Base-by-base conservation (phyloP, 2,888 invertebrate genomes). In the Scaptomyza polygonia region DNA sequence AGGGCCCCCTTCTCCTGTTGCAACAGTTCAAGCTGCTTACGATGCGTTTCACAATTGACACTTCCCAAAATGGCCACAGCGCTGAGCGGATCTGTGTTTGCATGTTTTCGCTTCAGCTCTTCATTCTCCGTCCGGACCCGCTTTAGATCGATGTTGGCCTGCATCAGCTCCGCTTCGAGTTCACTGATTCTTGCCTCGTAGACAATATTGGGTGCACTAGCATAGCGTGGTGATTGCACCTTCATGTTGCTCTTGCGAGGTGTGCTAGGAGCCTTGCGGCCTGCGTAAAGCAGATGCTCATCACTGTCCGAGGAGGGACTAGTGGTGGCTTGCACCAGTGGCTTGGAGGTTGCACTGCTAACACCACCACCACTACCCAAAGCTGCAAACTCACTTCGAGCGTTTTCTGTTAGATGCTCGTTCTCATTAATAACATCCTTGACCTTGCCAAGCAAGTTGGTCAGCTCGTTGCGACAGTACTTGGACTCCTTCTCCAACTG, bases 341-440 rank as follows among this genome's bases (percentile, higher is more conserved):
- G 44, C 43, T 72, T 65, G 0, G 48, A 16, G 4, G 71, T 68
- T 11, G 57, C 68, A 11, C 68, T 75, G 8, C 88, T 18, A n/a
- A 8, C 12, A 12, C 18, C 12, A 30, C 5, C 59, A 4, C 57
- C 70, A 12, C 68, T 72, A 9, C 89, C 94, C 4, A 94, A 90
- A 0, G 93, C 93, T 25, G 95, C 93, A 44, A 96, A 88, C 78
- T 95, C 95, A 63, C 93, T 93, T 89, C 95, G 95, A 84, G 96
- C 96, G 54, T 94, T 95, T 75, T 96, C 96, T 74, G 96, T 96
- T 0, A 97, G 92, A 54, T 95, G 93, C 83, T 96, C 96, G 83
- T 97, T 97, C 92, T 97, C 97, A 8, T 95, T 95, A 72, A 97
- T 96, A 12, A 97, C 96, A 90, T 96, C 96, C 89, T 96, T 96